Conservation (phyloP, 2,797 vertebrate genomes). For the Trichosurus vulpecula region DNA sequence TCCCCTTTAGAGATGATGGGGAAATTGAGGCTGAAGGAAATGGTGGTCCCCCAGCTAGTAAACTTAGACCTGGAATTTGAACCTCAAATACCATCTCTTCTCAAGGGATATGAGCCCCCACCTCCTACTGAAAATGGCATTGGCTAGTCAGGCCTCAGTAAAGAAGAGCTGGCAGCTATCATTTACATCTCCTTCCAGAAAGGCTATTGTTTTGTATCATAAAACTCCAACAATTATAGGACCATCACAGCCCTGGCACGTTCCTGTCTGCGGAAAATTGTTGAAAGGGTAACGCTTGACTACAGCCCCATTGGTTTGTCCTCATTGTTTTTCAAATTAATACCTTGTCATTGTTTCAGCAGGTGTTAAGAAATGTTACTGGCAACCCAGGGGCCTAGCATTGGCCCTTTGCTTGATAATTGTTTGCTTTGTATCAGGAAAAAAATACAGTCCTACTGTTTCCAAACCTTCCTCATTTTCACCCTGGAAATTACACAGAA, state of each 20-base stretch:
- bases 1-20: not conserved
- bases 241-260: slow-evolving; percentile 79
- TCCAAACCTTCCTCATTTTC: slow-evolving; percentile 92
- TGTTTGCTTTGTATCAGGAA: slow-evolving; percentile 91
- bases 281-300: slow-evolving; percentile 88
- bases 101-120: slow-evolving; percentile 14
- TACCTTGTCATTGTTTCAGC: slow-evolving; percentile 93
- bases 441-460: slow-evolving; percentile 87
- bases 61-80: not conserved
- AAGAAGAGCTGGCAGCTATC: slow-evolving; percentile 49
- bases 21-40: not conserved
- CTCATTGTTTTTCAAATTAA: slow-evolving; percentile 93
- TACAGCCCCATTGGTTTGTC: slow-evolving; percentile 89
- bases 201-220: slow-evolving; percentile 60
- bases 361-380: slow-evolving; percentile 88
- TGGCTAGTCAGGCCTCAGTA: slow-evolving; percentile 10
- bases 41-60: not conserved
- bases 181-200: slow-evolving; percentile 66
- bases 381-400: slow-evolving; percentile 87
- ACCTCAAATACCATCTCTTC: not conserved
- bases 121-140: slow-evolving; percentile 14
- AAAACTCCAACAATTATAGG: slow-evolving; percentile 78
- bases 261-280: slow-evolving; percentile 84
- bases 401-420: slow-evolving; percentile 91
- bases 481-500: slow-evolving; percentile 91